Conservation (phyloP, 2,888 invertebrate genomes). For the Melanchra persicariae region DNA sequence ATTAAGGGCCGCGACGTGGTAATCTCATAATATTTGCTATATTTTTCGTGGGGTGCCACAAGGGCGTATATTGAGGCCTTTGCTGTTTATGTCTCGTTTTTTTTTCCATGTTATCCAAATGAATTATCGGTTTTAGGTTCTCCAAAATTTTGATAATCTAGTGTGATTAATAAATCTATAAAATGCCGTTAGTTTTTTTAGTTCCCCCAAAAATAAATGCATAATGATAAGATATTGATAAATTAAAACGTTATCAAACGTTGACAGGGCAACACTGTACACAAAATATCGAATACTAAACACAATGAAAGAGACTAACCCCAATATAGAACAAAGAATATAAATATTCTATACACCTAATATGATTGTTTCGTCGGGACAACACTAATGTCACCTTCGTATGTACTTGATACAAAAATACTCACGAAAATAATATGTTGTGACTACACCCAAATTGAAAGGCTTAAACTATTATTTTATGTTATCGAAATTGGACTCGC, state of each 20-base stretch:
- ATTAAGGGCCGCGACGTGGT: constrained; percentile 26
- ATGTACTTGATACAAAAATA: constrained; percentile 49
- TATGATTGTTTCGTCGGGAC: constrained; percentile 21
- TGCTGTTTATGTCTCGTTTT: background rate
- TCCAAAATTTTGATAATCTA: background rate
- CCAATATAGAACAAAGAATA: constrained; percentile 13
- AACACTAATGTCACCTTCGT: constrained; percentile 50
- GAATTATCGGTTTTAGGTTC: background rate
- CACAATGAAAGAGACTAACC: constrained; percentile 2
- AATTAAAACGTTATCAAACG: too few relatives aligned
- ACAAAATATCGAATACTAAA: background rate
- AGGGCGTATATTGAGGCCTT: constrained; percentile 22
- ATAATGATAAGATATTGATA: too few relatives aligned
- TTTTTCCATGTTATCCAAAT: background rate
- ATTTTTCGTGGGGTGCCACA: constrained; percentile 25
- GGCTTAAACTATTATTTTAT: constrained; percentile 19
- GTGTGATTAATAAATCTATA: too few relatives aligned
- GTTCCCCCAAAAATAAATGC: too few relatives aligned
- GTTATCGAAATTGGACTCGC: constrained; percentile 21
- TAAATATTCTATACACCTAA: constrained; percentile 23
- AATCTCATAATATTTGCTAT: constrained; percentile 23
- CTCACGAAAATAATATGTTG: constrained; percentile 24
- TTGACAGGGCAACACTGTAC: background rate
- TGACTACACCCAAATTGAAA: constrained; percentile 14
- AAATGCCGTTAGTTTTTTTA: too few relatives aligned